These are phyloP conservation scores for Fistularia tabacaria DNA, from an alignment of 2,797 vertebrate genomes.

Conservation along the genomic window DNA sequence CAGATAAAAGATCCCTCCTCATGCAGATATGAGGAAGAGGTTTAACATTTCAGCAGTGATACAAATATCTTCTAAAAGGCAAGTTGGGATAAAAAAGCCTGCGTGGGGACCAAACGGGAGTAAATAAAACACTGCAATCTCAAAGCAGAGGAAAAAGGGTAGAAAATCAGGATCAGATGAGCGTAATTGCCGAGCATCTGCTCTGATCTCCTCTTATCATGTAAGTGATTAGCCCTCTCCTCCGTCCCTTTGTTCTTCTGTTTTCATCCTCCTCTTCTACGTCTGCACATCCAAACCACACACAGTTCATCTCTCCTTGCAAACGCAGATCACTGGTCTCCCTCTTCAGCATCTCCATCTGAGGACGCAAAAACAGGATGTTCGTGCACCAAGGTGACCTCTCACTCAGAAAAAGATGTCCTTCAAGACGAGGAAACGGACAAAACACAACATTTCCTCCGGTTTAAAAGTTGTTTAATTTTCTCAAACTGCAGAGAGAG, in stretches of 20 bases:
- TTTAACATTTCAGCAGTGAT: too few relatives aligned
- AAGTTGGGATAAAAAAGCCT: not conserved
- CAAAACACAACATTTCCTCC: not conserved
- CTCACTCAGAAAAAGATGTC: slow-evolving; percentile 5
- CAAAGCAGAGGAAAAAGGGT: slow-evolving; percentile 44
- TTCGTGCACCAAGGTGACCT: slow-evolving; percentile 3
- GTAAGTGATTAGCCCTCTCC: slow-evolving; percentile 12
- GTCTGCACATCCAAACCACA: slow-evolving; percentile 3
- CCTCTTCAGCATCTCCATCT: not conserved
- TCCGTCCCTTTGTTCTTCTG: slow-evolving; percentile 15
- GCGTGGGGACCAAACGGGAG: slow-evolving; percentile 3
- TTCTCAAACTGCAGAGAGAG: too few relatives aligned
- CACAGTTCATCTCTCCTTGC: slow-evolving; percentile 6
- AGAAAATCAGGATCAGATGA: slow-evolving; percentile 47
- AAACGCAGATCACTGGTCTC: slow-evolving; percentile 14
- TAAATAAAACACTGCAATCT: slow-evolving; percentile 57
- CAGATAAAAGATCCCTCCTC: too few relatives aligned
- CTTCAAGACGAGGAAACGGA: slow-evolving; percentile 6
- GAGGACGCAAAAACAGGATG: slow-evolving; percentile 19
- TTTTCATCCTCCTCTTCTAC: slow-evolving; percentile 9
- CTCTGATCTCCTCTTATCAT: slow-evolving; percentile 53
- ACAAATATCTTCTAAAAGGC: too few relatives aligned
- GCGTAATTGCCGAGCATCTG: slow-evolving; percentile 32
- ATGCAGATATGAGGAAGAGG: too few relatives aligned
- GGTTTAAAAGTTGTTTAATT: not conserved